Evolutionary conservation across 2,888 invertebrate genomes (phyloP).

Genomic region (Apeira syringaria): DNA sequence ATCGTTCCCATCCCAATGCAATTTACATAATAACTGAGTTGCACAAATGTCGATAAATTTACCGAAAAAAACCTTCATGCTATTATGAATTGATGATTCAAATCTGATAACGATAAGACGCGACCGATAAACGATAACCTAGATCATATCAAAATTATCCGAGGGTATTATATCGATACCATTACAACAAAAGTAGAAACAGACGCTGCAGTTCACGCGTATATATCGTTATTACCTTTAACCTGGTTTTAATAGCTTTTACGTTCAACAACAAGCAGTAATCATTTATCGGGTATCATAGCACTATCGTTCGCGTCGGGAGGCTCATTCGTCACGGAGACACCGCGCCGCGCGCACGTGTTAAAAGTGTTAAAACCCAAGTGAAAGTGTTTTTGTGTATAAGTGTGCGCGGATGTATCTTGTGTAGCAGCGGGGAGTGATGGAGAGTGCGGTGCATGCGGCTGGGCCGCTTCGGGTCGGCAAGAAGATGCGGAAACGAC

Average conservation of each 20-base stretch:
- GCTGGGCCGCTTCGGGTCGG: constrained; percentile 85
- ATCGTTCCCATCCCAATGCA: too few relatives aligned
- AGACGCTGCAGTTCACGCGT: constrained; percentile 21
- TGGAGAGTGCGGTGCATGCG: constrained; percentile 84
- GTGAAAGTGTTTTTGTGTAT: constrained; percentile 41
- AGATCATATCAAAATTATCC: constrained; percentile 11
- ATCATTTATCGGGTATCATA: constrained; percentile 33
- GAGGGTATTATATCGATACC: constrained; percentile 1
- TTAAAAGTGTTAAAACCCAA: constrained; percentile 27
- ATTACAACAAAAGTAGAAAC: constrained; percentile 24
- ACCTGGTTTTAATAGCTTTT: constrained; percentile 33
- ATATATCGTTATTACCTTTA: constrained; percentile 28
- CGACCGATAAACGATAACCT: constrained; percentile 20
- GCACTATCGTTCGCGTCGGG: constrained; percentile 17
- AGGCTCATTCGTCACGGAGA: constrained; percentile 55
- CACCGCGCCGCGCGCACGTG: constrained; percentile 51
- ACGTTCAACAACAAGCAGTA: constrained; percentile 9
- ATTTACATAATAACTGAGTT: too few relatives aligned
- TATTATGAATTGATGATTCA: too few relatives aligned
- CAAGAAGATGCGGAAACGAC: constrained; percentile 90
- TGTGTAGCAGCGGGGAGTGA: constrained; percentile 63
- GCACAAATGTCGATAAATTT: too few relatives aligned
- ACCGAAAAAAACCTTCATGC: too few relatives aligned
- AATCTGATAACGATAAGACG: constrained; percentile 25
- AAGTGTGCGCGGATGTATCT: constrained; percentile 59